Evolutionary conservation across 1,140 invertebrate species (phyloP).

Genomic region (Drosophila asahinai): DNA sequence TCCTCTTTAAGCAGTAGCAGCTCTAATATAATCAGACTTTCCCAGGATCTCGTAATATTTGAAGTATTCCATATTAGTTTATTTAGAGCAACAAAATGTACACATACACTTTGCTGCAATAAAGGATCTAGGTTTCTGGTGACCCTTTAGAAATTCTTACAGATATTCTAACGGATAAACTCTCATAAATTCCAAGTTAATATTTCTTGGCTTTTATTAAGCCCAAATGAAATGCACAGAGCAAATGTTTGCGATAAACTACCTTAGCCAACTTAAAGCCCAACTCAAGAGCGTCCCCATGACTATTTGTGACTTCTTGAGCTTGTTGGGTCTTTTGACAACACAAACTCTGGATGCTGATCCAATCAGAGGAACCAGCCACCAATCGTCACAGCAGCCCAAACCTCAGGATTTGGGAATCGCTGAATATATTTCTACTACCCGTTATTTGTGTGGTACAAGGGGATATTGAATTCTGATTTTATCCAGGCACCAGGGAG

Average conservation of each 20-base stretch:
- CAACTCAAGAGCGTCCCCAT: constrained; percentile 5
- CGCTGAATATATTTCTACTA: constrained; percentile 35
- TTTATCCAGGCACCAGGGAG: too few relatives aligned
- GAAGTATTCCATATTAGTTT: neutral
- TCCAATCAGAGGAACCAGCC: constrained; percentile 33
- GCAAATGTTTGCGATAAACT: constrained; percentile 28
- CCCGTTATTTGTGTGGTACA: too few relatives aligned
- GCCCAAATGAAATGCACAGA: constrained; percentile 7
- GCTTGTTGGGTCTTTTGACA: constrained; percentile 33
- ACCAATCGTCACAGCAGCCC: constrained; percentile 25
- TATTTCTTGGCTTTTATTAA: constrained; percentile 23
- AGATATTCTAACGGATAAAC: constrained; percentile 8
- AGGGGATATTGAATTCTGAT: neutral
- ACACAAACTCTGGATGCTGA: constrained; percentile 45
- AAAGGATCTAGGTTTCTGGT: neutral
- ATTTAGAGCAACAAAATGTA: neutral
- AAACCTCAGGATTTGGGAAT: constrained; percentile 13
- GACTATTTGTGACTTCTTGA: constrained; percentile 17
- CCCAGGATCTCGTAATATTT: too few relatives aligned
- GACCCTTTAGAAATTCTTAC: neutral
- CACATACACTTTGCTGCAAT: neutral
- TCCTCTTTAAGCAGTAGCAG: too few relatives aligned
- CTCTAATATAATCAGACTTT: too few relatives aligned
- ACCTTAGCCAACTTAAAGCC: constrained; percentile 23
- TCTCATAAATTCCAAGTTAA: constrained; percentile 13